These are phyloP conservation scores for Charaxes varanes DNA, from an alignment of 1,140 invertebrate genomes.

Conservation along the genomic window DNA sequence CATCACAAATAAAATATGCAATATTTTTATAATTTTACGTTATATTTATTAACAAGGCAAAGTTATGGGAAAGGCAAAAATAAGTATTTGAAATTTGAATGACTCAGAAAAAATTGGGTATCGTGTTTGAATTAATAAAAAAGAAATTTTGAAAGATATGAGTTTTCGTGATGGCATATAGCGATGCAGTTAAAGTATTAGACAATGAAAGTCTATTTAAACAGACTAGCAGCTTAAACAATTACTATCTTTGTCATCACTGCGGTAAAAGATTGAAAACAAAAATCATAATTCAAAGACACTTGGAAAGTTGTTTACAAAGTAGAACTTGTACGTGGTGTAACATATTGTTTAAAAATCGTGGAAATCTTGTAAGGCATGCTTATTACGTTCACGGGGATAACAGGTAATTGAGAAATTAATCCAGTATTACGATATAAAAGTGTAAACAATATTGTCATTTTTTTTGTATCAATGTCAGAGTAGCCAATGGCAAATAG, in stretches of 20 bases:
- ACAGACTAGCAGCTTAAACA: slow-evolving; percentile 19
- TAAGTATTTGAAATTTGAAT: no score
- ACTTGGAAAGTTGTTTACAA: slow-evolving; percentile 7
- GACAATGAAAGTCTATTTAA: slow-evolving; percentile 1
- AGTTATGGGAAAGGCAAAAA: no score
- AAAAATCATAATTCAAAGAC: slow-evolving; percentile 5
- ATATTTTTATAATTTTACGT: no score
- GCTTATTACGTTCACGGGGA: slow-evolving; percentile 15
- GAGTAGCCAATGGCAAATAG: no score
- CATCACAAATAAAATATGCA: no score
- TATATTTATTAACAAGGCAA: no score
- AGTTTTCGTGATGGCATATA: no score
- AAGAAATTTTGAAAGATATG: no score
- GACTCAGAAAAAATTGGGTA: no score
- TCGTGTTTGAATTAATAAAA: no score
- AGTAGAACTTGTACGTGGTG: slow-evolving; percentile 23
- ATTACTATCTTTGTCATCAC: slow-evolving; percentile 23
- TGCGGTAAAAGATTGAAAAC: slow-evolving; percentile 14
- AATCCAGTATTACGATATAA: background rate
- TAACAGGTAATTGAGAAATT: slow-evolving; percentile 4
- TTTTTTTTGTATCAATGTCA: slow-evolving; percentile 1
- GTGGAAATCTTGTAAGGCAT: slow-evolving; percentile 20
- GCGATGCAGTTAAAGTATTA: no score
- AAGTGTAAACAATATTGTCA: background rate
- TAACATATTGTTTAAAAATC: slow-evolving; percentile 25